Percentiles rank a stretch among this genome's conserved stretches.
Evolutionary conservation across 2,888 invertebrate genomes (phyloP).

Genomic region (Pheosia gnoma): DNA sequence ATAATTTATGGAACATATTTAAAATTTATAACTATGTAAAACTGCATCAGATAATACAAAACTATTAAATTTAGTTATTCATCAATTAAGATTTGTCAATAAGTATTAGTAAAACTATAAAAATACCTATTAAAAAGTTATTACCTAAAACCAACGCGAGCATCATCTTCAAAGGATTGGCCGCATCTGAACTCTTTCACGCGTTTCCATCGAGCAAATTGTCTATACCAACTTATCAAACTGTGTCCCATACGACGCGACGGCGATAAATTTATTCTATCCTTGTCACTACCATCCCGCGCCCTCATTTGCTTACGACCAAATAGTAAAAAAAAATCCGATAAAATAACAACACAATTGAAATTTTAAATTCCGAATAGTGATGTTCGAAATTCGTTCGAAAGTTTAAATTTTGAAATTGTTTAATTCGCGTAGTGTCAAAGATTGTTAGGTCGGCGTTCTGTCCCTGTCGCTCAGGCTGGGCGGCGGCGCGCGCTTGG

Average conservation of each 20-base stretch:
- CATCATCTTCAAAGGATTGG: slow-evolving; percentile 67
- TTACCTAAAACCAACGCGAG: slow-evolving; percentile 32
- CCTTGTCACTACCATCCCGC: slow-evolving; percentile 68
- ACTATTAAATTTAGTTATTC: too few species aligned
- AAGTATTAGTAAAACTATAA: too few species aligned
- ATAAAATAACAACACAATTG: slow-evolving; percentile 12
- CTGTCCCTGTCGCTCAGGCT: slow-evolving; percentile 80
- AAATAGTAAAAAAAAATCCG: slow-evolving; percentile 14
- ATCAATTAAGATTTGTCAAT: too few species aligned
- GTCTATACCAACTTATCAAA: slow-evolving; percentile 67
- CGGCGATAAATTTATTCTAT: slow-evolving; percentile 80
- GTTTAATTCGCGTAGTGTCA: slow-evolving; percentile 47
- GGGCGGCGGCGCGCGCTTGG: slow-evolving; percentile 82
- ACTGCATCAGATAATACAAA: too few species aligned
- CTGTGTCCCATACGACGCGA: slow-evolving; percentile 64
- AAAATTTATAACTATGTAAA: too few species aligned
- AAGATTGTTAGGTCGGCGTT: slow-evolving; percentile 55
- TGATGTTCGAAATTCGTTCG: slow-evolving; percentile 10
- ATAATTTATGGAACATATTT: too few species aligned
- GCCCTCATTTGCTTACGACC: slow-evolving; percentile 56
- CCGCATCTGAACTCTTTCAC: slow-evolving; percentile 72
- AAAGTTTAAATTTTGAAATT: slow-evolving; percentile 19
- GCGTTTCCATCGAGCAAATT: slow-evolving; percentile 61
- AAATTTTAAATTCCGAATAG: slow-evolving; percentile 10
- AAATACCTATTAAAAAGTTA: too few species aligned